Evolutionary conservation across 1,140 invertebrate species (phyloP), one percentile per base, ranked within the genome.

Genomic region (Drosophila sp.): DNA sequence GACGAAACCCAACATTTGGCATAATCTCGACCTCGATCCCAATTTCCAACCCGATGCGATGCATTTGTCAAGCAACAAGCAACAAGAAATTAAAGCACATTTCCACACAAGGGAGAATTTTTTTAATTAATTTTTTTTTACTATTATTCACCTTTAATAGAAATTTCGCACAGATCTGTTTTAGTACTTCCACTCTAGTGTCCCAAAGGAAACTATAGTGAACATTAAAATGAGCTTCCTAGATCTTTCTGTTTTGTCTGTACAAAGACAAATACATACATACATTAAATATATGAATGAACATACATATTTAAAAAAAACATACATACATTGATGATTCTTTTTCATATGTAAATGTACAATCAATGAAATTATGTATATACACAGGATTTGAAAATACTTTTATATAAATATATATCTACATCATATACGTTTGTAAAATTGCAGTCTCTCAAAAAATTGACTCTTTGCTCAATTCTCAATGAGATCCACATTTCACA

Each of bases 11-110:
- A 48, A 48, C 14, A 43, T 43, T 48, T 48, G 25, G 21, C 46
- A 48, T 13, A 48, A 48, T 48, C 25, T 48, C n/a, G 46, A 48
- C 46, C 46, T 48, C 46, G 46, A 48, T 48, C 46, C 21, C 18
- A 25, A 48, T 48, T 25, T 46, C 5, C 18, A n/a, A 14, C n/a
- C 13, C n/a, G 13, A 5, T 14, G 38, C 0, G 6, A 0, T 18
- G 40, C 6, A 16, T 43, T 43, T 43, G 4, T 7, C 46, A 48
- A 48, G 9, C 27, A 48, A n/a, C 46, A 48, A 48, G 9, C 27
- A 48, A 7, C 21, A 25, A 7, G 2, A 48, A 48, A 48, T n/a
- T 25, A 13, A 29, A 7, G 1, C 11, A 11, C 46, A 13, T 21
- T 46, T 46, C 45, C 46, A 48, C 46, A 27, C 6, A 29, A 48